Base-by-base conservation (phyloP, 2,113 vertebrate species). In the Erpornis zantholeuca region DNA sequence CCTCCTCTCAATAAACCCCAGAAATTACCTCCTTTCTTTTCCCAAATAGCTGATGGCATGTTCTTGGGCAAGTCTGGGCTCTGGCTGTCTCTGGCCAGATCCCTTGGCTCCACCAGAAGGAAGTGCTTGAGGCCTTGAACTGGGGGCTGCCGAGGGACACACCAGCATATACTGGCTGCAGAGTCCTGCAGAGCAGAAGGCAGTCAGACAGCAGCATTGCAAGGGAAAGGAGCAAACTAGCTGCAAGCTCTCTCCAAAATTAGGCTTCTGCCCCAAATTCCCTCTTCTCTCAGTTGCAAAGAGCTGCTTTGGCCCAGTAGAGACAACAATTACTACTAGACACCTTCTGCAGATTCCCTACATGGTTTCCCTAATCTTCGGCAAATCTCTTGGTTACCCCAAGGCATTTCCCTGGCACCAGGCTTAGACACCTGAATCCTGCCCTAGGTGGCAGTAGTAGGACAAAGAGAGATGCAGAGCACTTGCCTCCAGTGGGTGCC, bases 361-460 rank as follows among this genome's bases (percentile, higher is more conserved):
- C 4, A 1, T 8, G 17, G 21, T 82, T 61, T 91, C 52, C 49
- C 65, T 42, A 11, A 17, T 29, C 42, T 24, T 20, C 28, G 11
- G 12, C 13, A 89, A 77, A 42, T 49, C 36, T n/a, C 54, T 47
- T 49, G 20, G 12, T 25, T 50, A 10, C 70, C 31, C 77, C 40
- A n/a, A 65, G 36, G 36, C 25, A 50, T 57, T 54, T 80, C 36
- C 31, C 45, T 3, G 20, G 59, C 66, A 24, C 20, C 22, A 44
- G 60, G 17, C 33, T 93, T 82, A 84, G 79, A 54, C 82, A 70
- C 35, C 45, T 77, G 88, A 36, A 68, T 85, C 63, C 91, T 91
- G 91, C 89, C 84, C 92, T 96, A 97, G 94, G 42, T 96, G 93
- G 92, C 94, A 95, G 92, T 22, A 95, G 94, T 27, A 92, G 82